Conservation (phyloP, 2,797 vertebrate species). For the Syndactyla subalaris region DNA sequence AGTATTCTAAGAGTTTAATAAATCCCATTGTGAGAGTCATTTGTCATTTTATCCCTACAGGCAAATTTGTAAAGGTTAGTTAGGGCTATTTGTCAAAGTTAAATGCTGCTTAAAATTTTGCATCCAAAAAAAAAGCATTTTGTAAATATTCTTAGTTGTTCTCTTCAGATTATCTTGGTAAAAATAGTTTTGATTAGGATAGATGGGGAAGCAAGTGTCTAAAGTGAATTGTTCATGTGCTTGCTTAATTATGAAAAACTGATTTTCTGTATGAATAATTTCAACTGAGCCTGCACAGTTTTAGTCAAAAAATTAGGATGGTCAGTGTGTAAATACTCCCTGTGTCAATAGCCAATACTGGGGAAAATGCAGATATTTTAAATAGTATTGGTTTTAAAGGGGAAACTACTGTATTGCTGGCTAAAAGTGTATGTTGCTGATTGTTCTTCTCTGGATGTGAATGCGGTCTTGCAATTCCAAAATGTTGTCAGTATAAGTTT, state of each 20-base stretch:
- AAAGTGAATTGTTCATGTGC: not conserved
- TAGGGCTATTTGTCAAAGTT: constrained; percentile 53
- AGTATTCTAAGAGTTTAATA: constrained; percentile 48
- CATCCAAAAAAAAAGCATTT: constrained; percentile 1
- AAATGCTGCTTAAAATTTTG: constrained; percentile 45
- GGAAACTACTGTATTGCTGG: not conserved
- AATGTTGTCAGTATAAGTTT: not conserved
- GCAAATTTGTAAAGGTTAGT: constrained; percentile 58
- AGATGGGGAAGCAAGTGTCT: not conserved
- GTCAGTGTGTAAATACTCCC: not conserved
- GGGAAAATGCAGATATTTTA: not conserved
- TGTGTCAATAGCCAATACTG: not conserved
- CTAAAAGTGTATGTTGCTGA: not conserved
- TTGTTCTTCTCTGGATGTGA: not conserved
- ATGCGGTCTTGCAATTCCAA: not conserved
- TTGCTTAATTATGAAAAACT: constrained; percentile 15
- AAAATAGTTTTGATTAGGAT: not conserved
- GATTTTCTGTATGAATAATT: not conserved
- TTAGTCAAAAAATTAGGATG: not conserved
- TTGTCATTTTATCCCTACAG: constrained; percentile 60
- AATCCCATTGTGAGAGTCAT: constrained; percentile 44
- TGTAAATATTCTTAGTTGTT: not conserved
- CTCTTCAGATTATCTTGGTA: not conserved
- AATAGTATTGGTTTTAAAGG: not conserved
- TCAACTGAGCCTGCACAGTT: not conserved